Percentiles rank a stretch among this genome's conserved stretches.
Conservation (phyloP, 2,113 vertebrate genomes). For the Tylochromis polylepis region DNA sequence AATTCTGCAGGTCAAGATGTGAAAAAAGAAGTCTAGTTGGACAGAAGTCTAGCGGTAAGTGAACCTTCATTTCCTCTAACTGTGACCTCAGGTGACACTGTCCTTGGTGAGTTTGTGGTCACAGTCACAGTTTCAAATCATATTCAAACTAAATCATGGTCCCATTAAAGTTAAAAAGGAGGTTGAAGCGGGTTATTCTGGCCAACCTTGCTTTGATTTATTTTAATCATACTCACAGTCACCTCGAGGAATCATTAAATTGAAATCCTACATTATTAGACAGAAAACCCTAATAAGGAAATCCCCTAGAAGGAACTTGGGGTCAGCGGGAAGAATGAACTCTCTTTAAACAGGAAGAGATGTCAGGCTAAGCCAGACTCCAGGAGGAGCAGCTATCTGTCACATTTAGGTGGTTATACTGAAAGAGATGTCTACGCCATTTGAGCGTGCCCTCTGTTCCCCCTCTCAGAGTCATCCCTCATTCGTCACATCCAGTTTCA, state of each 20-base stretch:
- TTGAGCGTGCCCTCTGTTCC: neutral
- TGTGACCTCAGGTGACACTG: neutral
- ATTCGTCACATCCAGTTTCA: neutral
- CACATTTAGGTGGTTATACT: neutral
- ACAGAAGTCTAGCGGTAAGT: neutral
- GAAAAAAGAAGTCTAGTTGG: neutral
- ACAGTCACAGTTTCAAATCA: neutral
- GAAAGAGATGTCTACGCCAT: neutral
- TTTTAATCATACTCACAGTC: neutral
- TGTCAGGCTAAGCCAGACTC: neutral
- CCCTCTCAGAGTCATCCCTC: neutral
- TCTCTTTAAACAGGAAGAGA: neutral
- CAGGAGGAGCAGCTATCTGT: neutral
- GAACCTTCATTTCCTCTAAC: neutral
- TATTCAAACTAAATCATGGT: neutral
- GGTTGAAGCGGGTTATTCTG: neutral
- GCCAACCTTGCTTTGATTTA: neutral
- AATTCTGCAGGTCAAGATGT: neutral
- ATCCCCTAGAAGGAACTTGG: neutral
- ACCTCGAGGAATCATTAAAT: neutral
- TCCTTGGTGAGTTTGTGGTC: neutral
- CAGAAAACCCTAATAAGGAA: neutral
- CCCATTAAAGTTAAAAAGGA: neutral
- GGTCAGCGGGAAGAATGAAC: neutral
- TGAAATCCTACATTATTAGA: neutral